Evolutionary conservation across 2,797 vertebrate species (phyloP).

Genomic region (Eulemur coronatus): DNA sequence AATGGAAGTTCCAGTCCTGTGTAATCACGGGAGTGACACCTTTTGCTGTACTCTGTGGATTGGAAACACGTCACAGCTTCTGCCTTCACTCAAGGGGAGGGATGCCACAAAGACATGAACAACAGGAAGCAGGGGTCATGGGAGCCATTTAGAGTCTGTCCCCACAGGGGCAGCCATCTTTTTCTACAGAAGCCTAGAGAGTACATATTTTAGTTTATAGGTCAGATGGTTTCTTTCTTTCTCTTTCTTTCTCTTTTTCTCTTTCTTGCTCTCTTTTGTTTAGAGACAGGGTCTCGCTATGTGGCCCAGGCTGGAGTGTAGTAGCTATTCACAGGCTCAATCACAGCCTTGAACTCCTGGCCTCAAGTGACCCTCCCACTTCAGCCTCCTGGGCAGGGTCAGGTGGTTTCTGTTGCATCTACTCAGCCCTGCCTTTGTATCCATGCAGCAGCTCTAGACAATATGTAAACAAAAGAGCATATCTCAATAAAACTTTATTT

Average conservation of each 20-base stretch:
- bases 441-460: not conserved
- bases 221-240: too few relatives aligned
- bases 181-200: not conserved
- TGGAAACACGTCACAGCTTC: not conserved
- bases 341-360: too few relatives aligned
- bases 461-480: not conserved
- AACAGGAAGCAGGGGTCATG: not conserved
- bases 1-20: not conserved
- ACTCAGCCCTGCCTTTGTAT: not conserved
- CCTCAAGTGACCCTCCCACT: too few relatives aligned
- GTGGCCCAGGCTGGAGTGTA: too few relatives aligned
- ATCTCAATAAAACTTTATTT: not conserved
- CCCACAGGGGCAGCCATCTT: not conserved
- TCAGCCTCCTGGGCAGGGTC: too few relatives aligned
- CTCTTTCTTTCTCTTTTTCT: too few relatives aligned
- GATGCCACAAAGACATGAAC: not conserved
- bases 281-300: too few relatives aligned
- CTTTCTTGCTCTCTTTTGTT: too few relatives aligned
- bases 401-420: not conserved
- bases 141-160: not conserved
- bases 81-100: not conserved
- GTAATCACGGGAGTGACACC: not conserved
- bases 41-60: not conserved
- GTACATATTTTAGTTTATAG: not conserved
- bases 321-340: too few relatives aligned